phyloP scores from a whole-genome alignment of 2,888 invertebrate genomes.

The Idaea straminata region DNA sequence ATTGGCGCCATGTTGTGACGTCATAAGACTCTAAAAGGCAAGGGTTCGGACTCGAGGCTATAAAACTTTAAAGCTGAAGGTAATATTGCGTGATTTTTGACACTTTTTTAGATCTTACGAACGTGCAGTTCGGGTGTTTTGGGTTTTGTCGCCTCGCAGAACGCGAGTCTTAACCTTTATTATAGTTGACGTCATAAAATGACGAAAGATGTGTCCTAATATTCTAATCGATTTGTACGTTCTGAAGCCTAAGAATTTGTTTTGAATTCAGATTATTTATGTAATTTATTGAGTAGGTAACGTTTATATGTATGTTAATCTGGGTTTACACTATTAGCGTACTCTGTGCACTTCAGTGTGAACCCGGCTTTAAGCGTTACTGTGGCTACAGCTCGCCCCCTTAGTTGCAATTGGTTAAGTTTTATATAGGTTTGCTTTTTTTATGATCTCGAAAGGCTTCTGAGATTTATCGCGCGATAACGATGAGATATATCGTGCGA shows the following conservation, averaged over 20 bases:
- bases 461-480: neutral
- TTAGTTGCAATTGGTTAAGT: neutral
- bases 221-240: slow-evolving; percentile 34
- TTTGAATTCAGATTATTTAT: slow-evolving; percentile 78
- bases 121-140: too few relatives aligned
- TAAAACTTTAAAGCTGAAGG: too few relatives aligned
- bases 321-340: slow-evolving; percentile 25
- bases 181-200: neutral
- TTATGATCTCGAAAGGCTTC: neutral
- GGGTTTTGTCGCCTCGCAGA: too few relatives aligned
- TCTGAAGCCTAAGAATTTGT: slow-evolving; percentile 77
- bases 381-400: neutral
- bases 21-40: neutral
- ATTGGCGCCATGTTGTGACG: neutral
- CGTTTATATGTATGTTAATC: slow-evolving; percentile 51
- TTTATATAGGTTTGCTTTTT: neutral
- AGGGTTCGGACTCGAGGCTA: too few relatives aligned
- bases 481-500: neutral
- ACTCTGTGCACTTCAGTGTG: slow-evolving; percentile 38
- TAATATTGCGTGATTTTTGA: too few relatives aligned
- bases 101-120: too few relatives aligned
- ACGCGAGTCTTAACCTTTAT: too few relatives aligned
- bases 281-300: slow-evolving; percentile 77
- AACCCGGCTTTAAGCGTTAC: neutral
- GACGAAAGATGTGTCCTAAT: slow-evolving; percentile 28